Evolutionary conservation across 2,797 vertebrate species (phyloP).

Genomic region (Tragelaphus oryx): DNA sequence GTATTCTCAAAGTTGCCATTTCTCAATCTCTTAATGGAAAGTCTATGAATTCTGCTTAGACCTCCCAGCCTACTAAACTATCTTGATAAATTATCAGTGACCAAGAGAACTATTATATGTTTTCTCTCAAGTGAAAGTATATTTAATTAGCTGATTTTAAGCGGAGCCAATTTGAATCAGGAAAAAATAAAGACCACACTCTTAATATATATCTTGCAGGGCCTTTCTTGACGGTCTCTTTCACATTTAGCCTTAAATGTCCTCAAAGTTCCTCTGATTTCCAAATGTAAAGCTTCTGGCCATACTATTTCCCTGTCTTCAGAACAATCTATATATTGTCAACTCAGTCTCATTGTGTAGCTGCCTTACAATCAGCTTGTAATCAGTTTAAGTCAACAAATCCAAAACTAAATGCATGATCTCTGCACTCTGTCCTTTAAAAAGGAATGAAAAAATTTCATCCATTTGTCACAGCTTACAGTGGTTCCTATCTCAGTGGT

Average conservation of each 20-base stretch:
- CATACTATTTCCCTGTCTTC: background rate
- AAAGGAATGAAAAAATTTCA: background rate
- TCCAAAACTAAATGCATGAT: background rate
- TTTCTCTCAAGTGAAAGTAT: conserved; percentile 24
- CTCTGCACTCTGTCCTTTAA: background rate
- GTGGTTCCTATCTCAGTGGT: background rate
- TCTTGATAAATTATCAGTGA: conserved; percentile 38
- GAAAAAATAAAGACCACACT: conserved; percentile 26
- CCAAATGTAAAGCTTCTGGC: background rate
- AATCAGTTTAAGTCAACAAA: background rate
- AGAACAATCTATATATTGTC: background rate
- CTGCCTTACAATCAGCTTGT: background rate
- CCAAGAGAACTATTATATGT: background rate
- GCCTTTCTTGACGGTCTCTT: background rate
- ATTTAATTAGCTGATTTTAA: conserved; percentile 47
- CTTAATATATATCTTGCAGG: background rate
- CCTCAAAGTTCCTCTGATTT: conserved; percentile 23
- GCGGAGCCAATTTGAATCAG: background rate
- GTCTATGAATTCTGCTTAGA: background rate
- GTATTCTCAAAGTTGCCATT: too few relatives aligned
- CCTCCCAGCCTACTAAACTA: conserved; percentile 1
- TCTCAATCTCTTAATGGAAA: background rate
- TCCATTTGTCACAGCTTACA: background rate
- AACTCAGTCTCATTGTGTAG: background rate
- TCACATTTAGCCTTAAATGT: background rate